Conservation (phyloP, 2,888 invertebrate genomes). For the Callinectes sapidus region DNA sequence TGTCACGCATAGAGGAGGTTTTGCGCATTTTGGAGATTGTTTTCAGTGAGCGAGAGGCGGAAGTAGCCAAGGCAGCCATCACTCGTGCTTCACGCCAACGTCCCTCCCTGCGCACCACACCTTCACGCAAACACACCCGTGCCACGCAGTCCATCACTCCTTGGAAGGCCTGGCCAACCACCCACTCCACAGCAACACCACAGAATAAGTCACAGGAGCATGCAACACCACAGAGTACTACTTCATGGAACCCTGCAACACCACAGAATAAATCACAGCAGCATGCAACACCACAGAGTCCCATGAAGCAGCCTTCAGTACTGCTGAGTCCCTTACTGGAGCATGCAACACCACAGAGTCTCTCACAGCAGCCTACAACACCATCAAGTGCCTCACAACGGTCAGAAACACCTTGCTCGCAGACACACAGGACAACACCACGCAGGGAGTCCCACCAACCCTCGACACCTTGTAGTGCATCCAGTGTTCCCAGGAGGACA, state of each 20-base stretch:
- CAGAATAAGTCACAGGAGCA: background rate
- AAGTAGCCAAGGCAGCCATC: constrained; percentile 24
- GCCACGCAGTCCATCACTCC: background rate
- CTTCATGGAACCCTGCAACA: background rate
- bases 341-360: background rate
- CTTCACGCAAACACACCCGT: background rate
- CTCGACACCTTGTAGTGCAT: background rate
- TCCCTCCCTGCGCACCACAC: background rate
- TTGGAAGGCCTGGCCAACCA: background rate
- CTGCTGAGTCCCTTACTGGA: background rate
- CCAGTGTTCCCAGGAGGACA: background rate
- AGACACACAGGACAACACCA: background rate
- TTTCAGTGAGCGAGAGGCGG: constrained; percentile 45
- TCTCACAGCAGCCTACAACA: background rate
- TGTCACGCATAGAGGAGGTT: constrained; percentile 46
- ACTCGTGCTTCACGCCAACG: background rate
- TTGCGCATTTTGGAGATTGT: constrained; percentile 32
- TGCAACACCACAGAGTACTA: background rate
- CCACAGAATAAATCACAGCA: background rate
- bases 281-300: background rate
- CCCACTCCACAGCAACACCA: background rate
- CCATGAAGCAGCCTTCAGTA: background rate
- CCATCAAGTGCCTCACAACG: background rate
- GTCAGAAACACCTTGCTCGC: background rate
- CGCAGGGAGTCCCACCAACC: background rate